Base-by-base conservation (phyloP, 2,888 invertebrate genomes). In the Lagria hirta region DNA sequence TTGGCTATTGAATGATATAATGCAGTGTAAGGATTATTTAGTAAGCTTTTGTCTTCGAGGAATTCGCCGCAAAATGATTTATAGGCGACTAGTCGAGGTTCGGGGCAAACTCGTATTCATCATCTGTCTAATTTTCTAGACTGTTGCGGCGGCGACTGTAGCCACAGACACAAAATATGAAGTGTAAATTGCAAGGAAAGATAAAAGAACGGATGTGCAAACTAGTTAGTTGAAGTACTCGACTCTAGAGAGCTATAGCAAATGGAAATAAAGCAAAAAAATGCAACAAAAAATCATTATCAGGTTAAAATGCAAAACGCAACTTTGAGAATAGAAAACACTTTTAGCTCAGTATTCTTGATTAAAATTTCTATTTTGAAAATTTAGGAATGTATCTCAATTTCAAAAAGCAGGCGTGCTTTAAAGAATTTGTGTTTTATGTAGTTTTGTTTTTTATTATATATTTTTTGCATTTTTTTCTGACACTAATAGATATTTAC, bases 21-120 rank as follows among this genome's bases (percentile, higher is more conserved):
- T 55, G 49, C 49, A 52, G 53, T 53, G 49, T 55, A 50, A 55
- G 54, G 54, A 51, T 55, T 55, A 55, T 51, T 51, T 52, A 48
- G 47, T 51, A 51, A 41, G 40, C 36, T 33, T 43, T 29, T 48
- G 52, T 54, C 53, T 55, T 53, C 30, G 29, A 37, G 54, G 51
- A 49, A 49, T 51, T 42, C 43, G 41, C 47, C 41, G 37, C 20
- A 43, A 43, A 36, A 30, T 48, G 48, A 48, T 48, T 44, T 44
- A 48, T 48, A 32, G 48, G 41, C 41, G 40, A 36, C 44, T 40
- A 18, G 44, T 27, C 36, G 51, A 52, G 49, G 51, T 49, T 49
- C 45, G 47, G 34, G 43, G 35, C 37, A 43, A 46, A 16, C 34
- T 40, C 49, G 48, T 55, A 54, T 55, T 55, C 50, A 53, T 55